A percentile compares a stretch with the other conserved stretches of the same genome.
These are phyloP conservation scores for Nycteola revayana DNA, from an alignment of 2,888 invertebrate species.

Conservation along the genomic window DNA sequence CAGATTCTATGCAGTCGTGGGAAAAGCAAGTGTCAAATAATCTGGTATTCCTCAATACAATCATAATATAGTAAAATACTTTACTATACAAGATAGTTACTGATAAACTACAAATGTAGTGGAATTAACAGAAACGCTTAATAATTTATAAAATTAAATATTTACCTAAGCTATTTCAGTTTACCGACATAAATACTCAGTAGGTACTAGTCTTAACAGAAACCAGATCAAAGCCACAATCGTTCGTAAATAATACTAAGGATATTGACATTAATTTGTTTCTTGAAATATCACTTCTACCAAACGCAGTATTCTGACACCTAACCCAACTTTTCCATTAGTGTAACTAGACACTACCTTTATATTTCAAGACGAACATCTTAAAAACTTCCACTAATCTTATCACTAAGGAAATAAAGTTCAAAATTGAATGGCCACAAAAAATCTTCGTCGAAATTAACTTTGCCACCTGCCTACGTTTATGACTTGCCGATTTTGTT, in stretches of 20 bases:
- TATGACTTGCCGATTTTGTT: conserved; percentile 16
- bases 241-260: background rate
- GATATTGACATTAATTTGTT: conserved; percentile 24
- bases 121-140: no score
- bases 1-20: no score
- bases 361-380: background rate
- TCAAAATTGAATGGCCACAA: conserved; percentile 1
- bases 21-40: no score
- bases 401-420: conserved; percentile 1
- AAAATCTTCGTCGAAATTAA: background rate
- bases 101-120: no score
- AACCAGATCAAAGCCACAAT: conserved; percentile 2
- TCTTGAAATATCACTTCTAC: conserved; percentile 21
- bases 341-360: conserved; percentile 24
- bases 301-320: conserved; percentile 23
- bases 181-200: no score
- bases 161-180: no score
- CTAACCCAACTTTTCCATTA: conserved; percentile 32
- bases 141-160: no score
- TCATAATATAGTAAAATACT: no score
- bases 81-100: no score
- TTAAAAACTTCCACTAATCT: background rate
- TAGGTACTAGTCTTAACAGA: no score
- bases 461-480: conserved; percentile 12
- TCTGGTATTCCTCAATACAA: no score